These are phyloP conservation scores for Pontoporia blainvillei DNA, from an alignment of 2,113 vertebrate species.

Conservation along the genomic window DNA sequence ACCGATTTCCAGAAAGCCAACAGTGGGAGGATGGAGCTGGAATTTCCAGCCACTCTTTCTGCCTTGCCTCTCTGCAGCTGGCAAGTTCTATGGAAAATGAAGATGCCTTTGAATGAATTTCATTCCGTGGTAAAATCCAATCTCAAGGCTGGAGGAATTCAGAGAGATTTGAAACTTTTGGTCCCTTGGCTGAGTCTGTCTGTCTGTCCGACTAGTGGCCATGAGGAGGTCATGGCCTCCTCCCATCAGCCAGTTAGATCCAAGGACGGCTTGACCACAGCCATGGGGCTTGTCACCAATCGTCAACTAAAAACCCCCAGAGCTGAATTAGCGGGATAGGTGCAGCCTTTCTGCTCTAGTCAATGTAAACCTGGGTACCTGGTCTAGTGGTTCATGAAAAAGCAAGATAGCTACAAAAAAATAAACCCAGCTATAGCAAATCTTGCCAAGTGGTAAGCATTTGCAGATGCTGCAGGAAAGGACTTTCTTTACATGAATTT, in stretches of 20 bases:
- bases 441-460: accelerated
- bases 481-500: neutral
- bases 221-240: neutral
- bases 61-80: neutral
- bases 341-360: accelerated
- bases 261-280: neutral
- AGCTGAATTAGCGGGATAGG: accelerated
- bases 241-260: neutral
- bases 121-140: neutral
- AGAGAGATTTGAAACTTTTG: neutral
- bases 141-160: neutral
- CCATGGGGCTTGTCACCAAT: accelerated
- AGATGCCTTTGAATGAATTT: neutral
- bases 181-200: neutral
- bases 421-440: accelerated
- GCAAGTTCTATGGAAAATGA: neutral
- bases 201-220: neutral
- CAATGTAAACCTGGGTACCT: accelerated
- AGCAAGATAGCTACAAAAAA: neutral
- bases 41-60: neutral
- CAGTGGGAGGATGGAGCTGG: neutral
- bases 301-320: accelerated
- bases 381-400: accelerated
- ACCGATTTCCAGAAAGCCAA: neutral
- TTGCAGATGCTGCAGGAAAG: neutral